Evolutionary conservation across 2,888 invertebrate species (phyloP).

Genomic region (Diaperis boleti): DNA sequence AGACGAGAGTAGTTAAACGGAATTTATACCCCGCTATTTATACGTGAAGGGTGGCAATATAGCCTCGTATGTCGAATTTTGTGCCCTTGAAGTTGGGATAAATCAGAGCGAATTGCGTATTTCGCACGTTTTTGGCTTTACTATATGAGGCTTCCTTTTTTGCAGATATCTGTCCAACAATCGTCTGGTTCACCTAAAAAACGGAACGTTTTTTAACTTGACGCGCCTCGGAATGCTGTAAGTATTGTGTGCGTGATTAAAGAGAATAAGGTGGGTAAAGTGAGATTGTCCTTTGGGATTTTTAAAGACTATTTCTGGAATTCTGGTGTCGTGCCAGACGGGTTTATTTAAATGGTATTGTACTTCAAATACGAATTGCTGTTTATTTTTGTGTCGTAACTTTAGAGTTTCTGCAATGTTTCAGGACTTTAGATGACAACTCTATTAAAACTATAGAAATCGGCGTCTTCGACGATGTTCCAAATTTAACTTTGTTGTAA

Average conservation of each 20-base stretch:
- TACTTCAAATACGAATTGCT: no score
- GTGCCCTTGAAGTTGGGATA: slow-evolving; percentile 23
- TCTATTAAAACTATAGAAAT: slow-evolving; percentile 63
- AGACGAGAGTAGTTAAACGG: slow-evolving; percentile 19
- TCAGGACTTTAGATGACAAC: slow-evolving; percentile 68
- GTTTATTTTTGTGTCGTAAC: background rate
- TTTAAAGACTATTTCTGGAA: slow-evolving; percentile 1
- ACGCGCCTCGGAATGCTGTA: slow-evolving; percentile 65
- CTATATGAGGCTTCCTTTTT: slow-evolving; percentile 44
- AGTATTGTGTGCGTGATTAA: slow-evolving; percentile 56
- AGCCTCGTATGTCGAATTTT: slow-evolving; percentile 1
- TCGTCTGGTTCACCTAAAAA: slow-evolving; percentile 62
- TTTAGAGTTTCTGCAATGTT: slow-evolving; percentile 31
- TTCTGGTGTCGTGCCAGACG: slow-evolving; percentile 2
- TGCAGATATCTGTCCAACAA: slow-evolving; percentile 70
- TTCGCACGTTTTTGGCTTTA: background rate
- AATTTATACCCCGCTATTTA: slow-evolving; percentile 27
- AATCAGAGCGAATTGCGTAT: slow-evolving; percentile 6
- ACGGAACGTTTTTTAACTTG: slow-evolving; percentile 67
- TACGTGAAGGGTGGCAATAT: slow-evolving; percentile 21
- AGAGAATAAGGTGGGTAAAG: slow-evolving; percentile 2
- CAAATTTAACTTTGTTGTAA: slow-evolving; percentile 66
- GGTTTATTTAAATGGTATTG: background rate
- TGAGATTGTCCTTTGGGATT: slow-evolving; percentile 5
- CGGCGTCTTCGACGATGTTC: slow-evolving; percentile 64